Base-by-base conservation (phyloP, 2,797 vertebrate species). In the Limosa lapponica region DNA sequence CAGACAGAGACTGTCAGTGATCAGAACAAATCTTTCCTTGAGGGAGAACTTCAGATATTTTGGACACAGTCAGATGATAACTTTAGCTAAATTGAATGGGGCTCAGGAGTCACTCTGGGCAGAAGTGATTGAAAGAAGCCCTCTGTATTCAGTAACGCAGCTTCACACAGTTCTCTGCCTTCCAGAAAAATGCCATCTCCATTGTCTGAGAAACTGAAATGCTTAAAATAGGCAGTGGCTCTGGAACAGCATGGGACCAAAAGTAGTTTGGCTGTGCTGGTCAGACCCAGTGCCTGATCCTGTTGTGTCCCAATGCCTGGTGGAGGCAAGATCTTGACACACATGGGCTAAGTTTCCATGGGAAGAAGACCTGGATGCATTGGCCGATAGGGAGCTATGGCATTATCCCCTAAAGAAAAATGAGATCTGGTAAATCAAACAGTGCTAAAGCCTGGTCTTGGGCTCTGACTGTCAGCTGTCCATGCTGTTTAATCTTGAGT, bases 211-310 rank as follows among this genome's bases (percentile, higher is more conserved):
- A 86, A 94, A 62, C 19, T 11, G 62, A 89, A 95, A 64, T 57
- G 52, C 74, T 82, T 91, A 87, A 96, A 97, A 93, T 70, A 94
- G 19, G 27, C 34, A 30, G 39, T 64, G 48, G 32, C 39, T 95
- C 58, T 73, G 64, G 48, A 85, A n/a, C 55, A 87, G 16, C 48
- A 44, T 59, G 36, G 39, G 36, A 41, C 14, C 39, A 73, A 59
- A 89, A 67, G 71, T 41, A 59, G 34, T 59, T 92, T 77, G 55
- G 37, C 30, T 58, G 27, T 89, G 51, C 22, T 32, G 70, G 43
- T 55, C 74, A 85, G 78, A 59, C 8, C 10, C 46, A 58, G 16
- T 62, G 51, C 32, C 59, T 84, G 58, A 58, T 79, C 24, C 23
- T 58, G 27, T 59, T 87, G 62, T 48, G 34, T 54, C 57, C 49